Conservation (phyloP, 30 jellyfish, hydroid and myxozoan species). For the Hydractinia symbiolongicarpus region DNA sequence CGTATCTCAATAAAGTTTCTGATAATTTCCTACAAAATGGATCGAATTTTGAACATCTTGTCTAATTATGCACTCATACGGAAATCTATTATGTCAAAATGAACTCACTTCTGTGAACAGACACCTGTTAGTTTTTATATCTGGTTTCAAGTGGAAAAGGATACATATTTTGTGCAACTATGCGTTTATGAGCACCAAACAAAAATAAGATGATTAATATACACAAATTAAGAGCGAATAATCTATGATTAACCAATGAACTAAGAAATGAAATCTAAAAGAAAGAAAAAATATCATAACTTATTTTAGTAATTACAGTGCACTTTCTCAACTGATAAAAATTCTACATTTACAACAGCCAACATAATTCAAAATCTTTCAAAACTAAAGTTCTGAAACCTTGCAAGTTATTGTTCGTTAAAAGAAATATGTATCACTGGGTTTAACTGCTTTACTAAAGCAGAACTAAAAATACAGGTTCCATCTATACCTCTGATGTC, state of each 20-base stretch:
- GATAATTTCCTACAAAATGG: no score
- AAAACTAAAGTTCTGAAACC: no score
- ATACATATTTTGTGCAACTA: conserved; percentile 80
- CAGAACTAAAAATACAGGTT: no score
- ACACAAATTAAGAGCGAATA: conserved; percentile 52
- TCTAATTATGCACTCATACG: not conserved
- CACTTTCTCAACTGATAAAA: no score
- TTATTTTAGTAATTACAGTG: not conserved
- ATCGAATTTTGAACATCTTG: not conserved
- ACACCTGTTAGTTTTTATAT: not conserved
- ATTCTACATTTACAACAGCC: no score
- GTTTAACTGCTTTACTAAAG: no score
- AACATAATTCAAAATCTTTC: no score
- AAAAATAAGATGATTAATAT: conserved; percentile 37
- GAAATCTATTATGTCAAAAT: not conserved
- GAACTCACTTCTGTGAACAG: not conserved
- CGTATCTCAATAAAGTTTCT: no score
- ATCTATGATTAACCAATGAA: conserved; percentile 63
- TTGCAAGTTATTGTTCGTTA: no score
- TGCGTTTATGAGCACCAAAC: conserved; percentile 79
- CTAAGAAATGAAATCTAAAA: conserved; percentile 66
- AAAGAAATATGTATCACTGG: no score
- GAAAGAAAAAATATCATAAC: not conserved
- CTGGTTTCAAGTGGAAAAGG: conserved; percentile 33
- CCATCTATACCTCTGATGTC: conserved; percentile 55